Evolutionary conservation across 2,888 invertebrate genomes (phyloP), one percentile per base, ranked within the genome.

Genomic region (Papilio gigon): DNA sequence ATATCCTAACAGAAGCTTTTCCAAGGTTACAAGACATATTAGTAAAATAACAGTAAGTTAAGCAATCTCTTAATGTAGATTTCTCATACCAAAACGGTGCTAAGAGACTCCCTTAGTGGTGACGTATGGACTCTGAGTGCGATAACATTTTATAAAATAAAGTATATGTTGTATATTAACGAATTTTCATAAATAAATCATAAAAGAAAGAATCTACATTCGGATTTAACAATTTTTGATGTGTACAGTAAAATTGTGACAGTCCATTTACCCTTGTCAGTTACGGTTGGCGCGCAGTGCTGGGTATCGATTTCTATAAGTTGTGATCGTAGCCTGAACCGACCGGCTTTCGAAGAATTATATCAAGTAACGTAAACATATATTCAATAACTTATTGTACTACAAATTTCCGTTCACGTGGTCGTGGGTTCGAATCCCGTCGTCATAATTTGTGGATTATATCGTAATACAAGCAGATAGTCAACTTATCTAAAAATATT

Each of bases 221-320:
- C 47, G 30, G 11, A 53, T 37, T 67, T 27, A 40, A 50, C 60
- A 66, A 67, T 61, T 47, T 60, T 67, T 20, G 50, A 67, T 12
- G 33, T 42, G 17, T 40, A n/a, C n/a, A 42, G 14, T 11, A 56
- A 42, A 66, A 53, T 56, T 42, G n/a, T 53, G 67, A 67, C 61
- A 62, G 53, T 62, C 61, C 56, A 67, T 67, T 67, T 42, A 67
- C 67, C 67, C 67, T 53, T 53, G 42, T 67, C 67, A 67, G 56
- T 20, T 17, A 62, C 20, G 30, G 59, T 37, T 56, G 12, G 17
- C n/a, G n/a, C 62, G 42, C 11, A 22, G 27, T 40, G 67, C 11
- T 35, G 2, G n/a, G 25, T 30, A 67, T 61, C 61, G 50, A 61
- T 66, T 17, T 37, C 12, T 37, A 47, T 60, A 33, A 44, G 25